Percentiles rank a stretch among this genome's conserved stretches.
These are phyloP conservation scores for Onychostoma macrolepis DNA, from an alignment of 2,113 vertebrate species.

Conservation along the genomic window DNA sequence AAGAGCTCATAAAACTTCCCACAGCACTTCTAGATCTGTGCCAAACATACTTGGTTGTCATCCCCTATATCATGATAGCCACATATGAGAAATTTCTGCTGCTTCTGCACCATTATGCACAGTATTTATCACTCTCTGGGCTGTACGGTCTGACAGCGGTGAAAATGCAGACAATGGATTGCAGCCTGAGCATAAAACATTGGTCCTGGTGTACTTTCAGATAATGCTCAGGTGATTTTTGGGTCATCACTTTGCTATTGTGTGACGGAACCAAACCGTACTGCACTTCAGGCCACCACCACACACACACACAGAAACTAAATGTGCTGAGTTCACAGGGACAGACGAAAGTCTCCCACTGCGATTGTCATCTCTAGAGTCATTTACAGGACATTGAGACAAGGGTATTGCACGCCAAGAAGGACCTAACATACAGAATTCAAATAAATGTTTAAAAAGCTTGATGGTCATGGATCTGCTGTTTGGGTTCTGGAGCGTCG, in stretches of 20 bases:
- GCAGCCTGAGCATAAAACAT: neutral
- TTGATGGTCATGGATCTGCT: neutral
- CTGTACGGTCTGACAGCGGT: neutral
- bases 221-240: constrained; percentile 13
- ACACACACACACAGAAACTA: neutral
- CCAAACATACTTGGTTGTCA: neutral
- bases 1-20: constrained; percentile 15
- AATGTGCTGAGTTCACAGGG: constrained; percentile 12
- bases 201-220: constrained; percentile 8
- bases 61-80: neutral
- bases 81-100: neutral
- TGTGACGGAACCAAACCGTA: neutral
- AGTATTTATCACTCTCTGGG: neutral
- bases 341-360: neutral
- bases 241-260: neutral
- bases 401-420: neutral
- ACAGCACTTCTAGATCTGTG: neutral
- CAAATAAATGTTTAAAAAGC: neutral
- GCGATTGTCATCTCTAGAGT: neutral
- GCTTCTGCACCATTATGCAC: neutral
- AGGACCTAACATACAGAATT: neutral
- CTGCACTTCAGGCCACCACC: neutral
- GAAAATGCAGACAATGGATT: neutral
- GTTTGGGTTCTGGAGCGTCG: neutral
- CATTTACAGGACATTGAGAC: neutral